Percentiles rank a stretch among this genome's conserved stretches.
These are phyloP conservation scores for Phaenicophaeus curvirostris DNA, from an alignment of 2,797 vertebrate species.

Conservation along the genomic window DNA sequence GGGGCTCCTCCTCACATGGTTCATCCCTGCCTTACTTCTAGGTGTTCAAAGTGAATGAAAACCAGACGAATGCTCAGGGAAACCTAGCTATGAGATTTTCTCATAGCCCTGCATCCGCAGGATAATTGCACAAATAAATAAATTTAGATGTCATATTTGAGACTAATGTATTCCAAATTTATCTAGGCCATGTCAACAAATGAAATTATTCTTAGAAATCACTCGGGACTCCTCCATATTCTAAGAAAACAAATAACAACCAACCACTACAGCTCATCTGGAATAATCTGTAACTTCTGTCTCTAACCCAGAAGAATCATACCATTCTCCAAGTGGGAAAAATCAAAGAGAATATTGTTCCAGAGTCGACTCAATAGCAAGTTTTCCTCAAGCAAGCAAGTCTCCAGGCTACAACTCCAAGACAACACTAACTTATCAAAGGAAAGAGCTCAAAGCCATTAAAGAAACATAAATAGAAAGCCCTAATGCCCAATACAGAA, in stretches of 20 bases:
- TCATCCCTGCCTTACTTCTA: background rate
- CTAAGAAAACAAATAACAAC: background rate
- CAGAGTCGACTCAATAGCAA: background rate
- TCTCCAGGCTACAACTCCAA: background rate
- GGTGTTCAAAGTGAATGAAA: background rate
- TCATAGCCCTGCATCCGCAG: background rate
- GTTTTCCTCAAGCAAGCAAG: background rate
- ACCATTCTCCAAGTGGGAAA: background rate
- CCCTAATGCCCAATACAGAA: background rate
- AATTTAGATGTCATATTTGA: background rate
- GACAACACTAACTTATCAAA: background rate
- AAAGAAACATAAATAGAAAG: background rate
- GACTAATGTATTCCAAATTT: background rate
- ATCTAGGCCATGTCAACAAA: background rate
- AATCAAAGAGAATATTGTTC: background rate
- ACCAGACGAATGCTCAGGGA: background rate
- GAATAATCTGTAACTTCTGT: background rate
- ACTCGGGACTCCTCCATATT: background rate
- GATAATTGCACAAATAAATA: background rate
- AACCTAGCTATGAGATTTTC: background rate
- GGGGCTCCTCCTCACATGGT: background rate
- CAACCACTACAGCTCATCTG: background rate
- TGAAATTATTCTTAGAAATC: background rate
- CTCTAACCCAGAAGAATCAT: background rate
- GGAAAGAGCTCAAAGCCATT: background rate